Conservation (phyloP, 2,113 vertebrate species). For the Tragulus kanchil region DNA sequence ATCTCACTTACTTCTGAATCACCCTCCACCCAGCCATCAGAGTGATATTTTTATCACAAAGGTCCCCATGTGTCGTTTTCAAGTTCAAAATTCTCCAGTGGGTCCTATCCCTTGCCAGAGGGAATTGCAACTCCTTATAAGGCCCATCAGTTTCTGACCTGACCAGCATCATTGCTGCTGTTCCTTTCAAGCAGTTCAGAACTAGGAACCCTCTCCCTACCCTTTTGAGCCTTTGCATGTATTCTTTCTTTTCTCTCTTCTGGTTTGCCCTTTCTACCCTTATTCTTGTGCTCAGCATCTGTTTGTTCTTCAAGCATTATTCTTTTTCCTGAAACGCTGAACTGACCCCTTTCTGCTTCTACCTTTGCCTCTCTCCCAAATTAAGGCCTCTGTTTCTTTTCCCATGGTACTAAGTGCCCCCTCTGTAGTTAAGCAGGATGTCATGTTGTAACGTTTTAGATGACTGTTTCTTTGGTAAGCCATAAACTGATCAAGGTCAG, state of each 20-base stretch:
- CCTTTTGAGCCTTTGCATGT: background rate
- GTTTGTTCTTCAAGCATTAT: background rate
- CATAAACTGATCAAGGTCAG: background rate
- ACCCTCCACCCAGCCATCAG: background rate
- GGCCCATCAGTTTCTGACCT: background rate
- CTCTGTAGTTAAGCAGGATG: background rate
- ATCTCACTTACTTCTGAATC: background rate
- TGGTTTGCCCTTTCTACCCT: background rate
- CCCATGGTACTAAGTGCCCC: background rate
- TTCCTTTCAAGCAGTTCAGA: background rate
- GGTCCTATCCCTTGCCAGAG: background rate
- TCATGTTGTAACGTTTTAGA: slow-evolving; percentile 2
- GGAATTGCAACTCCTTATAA: background rate
- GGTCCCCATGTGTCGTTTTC: background rate
- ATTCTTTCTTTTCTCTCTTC: background rate
- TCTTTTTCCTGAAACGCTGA: background rate
- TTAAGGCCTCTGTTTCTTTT: background rate
- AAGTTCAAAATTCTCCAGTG: background rate
- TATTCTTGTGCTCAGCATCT: slow-evolving; percentile 2
- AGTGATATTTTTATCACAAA: slow-evolving; percentile 27
- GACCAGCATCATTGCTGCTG: background rate
- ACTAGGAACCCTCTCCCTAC: background rate
- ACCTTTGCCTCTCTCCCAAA: background rate
- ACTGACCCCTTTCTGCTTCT: background rate
- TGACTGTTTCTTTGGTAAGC: background rate